Base-by-base conservation (phyloP, 2,797 vertebrate genomes). In the Chrosomus eos region DNA sequence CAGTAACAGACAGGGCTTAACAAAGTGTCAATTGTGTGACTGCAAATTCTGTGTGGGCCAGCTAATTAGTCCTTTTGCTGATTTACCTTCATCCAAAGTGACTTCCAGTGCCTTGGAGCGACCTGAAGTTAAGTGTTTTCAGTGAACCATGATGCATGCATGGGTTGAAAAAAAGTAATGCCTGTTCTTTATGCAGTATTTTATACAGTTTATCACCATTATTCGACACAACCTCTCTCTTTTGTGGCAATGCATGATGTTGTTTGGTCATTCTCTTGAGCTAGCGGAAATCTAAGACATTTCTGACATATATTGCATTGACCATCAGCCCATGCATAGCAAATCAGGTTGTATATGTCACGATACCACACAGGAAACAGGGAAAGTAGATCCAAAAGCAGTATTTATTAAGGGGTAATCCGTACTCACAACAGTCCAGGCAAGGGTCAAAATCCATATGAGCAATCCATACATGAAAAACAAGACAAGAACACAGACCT, bases 291-390 rank as follows among this genome's bases (percentile, higher is more conserved):
- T n/a, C 13, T n/a, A 51, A 51, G 21, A 31, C 31, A 58, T 36
- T 82, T 80, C 18, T 21, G 18, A 76, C 18, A 82, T 82, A 82
- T 82, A 66, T 71, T 87, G 28, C 72, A 82, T 70, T 81, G 66
- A 81, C 67, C 23, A 58, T 82, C 16, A 21, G 8, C 72, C 71
- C 45, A 77, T 85, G 6, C 60, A 70, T 43, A 51, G 76, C n/a
- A 55, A 81, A 85, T 71, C 38, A 83, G 64, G 43, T 28, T 53
- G 84, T 38, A 68, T n/a, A n/a, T n/a, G n/a, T n/a, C n/a, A n/a
- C n/a, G n/a, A n/a, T n/a, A n/a, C n/a, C n/a, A n/a, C n/a, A n/a
- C n/a, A n/a, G n/a, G n/a, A n/a, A n/a, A n/a, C n/a, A n/a, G n/a
- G n/a, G n/a, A n/a, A n/a, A n/a, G n/a, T n/a, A n/a, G n/a, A n/a